Conservation (phyloP, 2,888 invertebrate species). For the Ganaspis brasiliensis region DNA sequence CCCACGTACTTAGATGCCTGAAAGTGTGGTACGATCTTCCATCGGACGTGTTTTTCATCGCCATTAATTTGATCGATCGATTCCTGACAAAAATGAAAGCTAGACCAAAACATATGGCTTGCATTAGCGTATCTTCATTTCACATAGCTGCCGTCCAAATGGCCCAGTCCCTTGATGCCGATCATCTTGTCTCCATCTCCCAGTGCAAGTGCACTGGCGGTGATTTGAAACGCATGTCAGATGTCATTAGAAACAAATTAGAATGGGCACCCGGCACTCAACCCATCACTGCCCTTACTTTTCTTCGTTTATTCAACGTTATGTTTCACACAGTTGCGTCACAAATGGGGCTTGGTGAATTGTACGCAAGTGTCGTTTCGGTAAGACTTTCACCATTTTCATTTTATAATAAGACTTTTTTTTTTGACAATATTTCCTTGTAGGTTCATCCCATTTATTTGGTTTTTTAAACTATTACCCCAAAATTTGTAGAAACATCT, state of each 20-base stretch:
- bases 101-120: slow-evolving; percentile 91
- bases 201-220: slow-evolving; percentile 92
- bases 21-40: slow-evolving; percentile 94
- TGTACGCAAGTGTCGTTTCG: slow-evolving; percentile 82
- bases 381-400: slow-evolving; percentile 70
- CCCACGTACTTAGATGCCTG: slow-evolving; percentile 90
- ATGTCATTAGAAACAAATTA: slow-evolving; percentile 90
- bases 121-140: slow-evolving; percentile 93
- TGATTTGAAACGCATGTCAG: slow-evolving; percentile 93
- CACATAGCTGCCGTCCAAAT: slow-evolving; percentile 89
- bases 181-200: slow-evolving; percentile 86
- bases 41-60: slow-evolving; percentile 89
- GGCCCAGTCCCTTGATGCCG: slow-evolving; percentile 84
- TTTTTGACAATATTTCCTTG: no score
- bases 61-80: slow-evolving; percentile 90
- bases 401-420: no score
- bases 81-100: slow-evolving; percentile 93
- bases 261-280: slow-evolving; percentile 84
- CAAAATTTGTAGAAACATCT: no score
- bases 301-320: slow-evolving; percentile 85
- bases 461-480: no score
- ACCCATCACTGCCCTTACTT: slow-evolving; percentile 86
- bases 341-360: slow-evolving; percentile 82
- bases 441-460: no score
- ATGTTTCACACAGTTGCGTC: slow-evolving; percentile 84